phyloP scores from a whole-genome alignment of 2,113 vertebrate species.

The Nycticryphes semicollaris region DNA sequence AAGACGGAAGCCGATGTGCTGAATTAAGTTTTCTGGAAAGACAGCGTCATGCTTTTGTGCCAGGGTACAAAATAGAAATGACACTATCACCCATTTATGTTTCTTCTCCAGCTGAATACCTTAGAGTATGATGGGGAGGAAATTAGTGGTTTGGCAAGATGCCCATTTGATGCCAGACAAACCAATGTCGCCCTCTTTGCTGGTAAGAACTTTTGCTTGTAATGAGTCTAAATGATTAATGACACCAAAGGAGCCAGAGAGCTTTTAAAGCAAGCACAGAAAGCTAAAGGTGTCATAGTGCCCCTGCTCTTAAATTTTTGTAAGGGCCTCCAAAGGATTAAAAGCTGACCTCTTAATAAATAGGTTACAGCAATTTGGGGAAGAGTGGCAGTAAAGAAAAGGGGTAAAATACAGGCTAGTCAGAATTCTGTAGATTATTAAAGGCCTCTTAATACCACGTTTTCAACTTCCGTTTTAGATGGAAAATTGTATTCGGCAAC shows the following conservation, averaged over 20 bases:
- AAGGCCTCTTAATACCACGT: not conserved
- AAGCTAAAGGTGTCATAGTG: conserved; percentile 30
- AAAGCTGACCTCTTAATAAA: conserved; percentile 42
- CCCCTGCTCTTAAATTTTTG: conserved; percentile 35
- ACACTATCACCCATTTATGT: conserved; percentile 64
- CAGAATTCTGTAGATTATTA: conserved; percentile 6
- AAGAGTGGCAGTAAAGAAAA: not conserved
- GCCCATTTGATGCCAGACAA: conserved; percentile 98
- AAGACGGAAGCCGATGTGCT: conserved; percentile 42
- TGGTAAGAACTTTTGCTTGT: conserved; percentile 82
- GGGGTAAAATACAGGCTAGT: not conserved
- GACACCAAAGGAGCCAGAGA: conserved; percentile 41
- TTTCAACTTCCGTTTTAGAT: conserved; percentile 77
- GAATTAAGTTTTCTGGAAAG: conserved; percentile 60
- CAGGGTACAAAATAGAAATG: conserved; percentile 54
- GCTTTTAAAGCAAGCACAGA: conserved; percentile 53
- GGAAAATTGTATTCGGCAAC: conserved; percentile 98
- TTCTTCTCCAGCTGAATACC: conserved; percentile 89
- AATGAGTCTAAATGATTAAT: conserved; percentile 75
- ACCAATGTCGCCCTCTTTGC: conserved; percentile 99
- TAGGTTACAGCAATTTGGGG: conserved; percentile 11
- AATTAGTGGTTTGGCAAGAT: conserved; percentile 97
- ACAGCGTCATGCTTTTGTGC: conserved; percentile 10
- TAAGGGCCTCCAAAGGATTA: conserved; percentile 22
- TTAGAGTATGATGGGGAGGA: conserved; percentile 98